Evolutionary conservation across 2,888 invertebrate species (phyloP), one percentile per base, ranked within the genome.

Genomic region (Altica lythri): DNA sequence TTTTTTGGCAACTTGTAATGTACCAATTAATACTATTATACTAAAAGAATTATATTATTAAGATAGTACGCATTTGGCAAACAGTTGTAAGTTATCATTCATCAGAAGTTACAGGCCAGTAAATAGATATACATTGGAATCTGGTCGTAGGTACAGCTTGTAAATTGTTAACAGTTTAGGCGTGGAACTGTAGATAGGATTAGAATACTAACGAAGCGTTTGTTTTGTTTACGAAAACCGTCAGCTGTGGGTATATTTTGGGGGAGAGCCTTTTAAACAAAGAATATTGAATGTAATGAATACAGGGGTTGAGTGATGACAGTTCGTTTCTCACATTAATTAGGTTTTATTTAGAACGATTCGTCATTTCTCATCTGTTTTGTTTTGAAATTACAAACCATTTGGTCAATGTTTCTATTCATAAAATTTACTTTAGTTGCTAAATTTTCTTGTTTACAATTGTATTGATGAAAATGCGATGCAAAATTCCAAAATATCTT

Each of bases 11-110:
- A n/a, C n/a, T n/a, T n/a, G n/a, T n/a, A n/a, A 30, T 13, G 13
- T 5, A 4, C 30, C 30, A 10, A 10, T 30, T 30, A 30, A 10
- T 30, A 30, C 30, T n/a, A 27, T 30, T 12, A 8, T 30, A 30
- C 9, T 2, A 30, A 8, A 30, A n/a, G 9, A 4, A 13, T 12
- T 13, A 2, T 30, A 30, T 27, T 27, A 30, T 30, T 30, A n/a
- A 12, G 30, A 30, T 30, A 30, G 30, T 30, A 13, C 30, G 30
- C 12, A 6, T 30, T 30, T 30, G 30, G 30, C 30, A 30, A 30
- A 30, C 30, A 30, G 30, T 30, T 30, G 30, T 30, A 30, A 30
- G 12, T 30, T 30, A 13, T 30, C 30, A 30, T 30, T 30, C 30
- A 30, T 12, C 30, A 30, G 12, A 30, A 30, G 30, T 30, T 30